Conservation (phyloP, 2,888 invertebrate species). For the Andrena bucephala region DNA sequence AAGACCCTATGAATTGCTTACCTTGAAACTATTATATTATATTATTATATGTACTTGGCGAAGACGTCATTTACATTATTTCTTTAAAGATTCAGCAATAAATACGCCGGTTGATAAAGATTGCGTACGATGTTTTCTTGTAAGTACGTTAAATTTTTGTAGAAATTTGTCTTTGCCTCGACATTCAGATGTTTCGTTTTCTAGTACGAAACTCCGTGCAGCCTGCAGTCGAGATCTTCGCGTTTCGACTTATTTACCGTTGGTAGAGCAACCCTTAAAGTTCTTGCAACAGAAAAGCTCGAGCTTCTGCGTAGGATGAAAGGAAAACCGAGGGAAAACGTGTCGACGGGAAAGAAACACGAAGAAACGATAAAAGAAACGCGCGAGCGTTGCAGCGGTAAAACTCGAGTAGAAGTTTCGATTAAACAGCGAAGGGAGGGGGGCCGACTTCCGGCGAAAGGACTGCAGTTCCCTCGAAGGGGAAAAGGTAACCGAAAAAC, state of each 20-base stretch:
- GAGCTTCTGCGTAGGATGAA: background rate
- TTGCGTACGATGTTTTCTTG: background rate
- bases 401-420: constrained; percentile 41
- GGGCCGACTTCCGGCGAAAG: background rate
- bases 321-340: background rate
- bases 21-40: too few relatives aligned
- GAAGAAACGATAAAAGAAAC: constrained; percentile 23
- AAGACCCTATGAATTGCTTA: too few relatives aligned
- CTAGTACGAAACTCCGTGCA: background rate
- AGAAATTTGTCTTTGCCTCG: background rate
- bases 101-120: too few relatives aligned
- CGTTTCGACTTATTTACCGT: constrained; percentile 7
- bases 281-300: background rate
- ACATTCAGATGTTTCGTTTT: background rate
- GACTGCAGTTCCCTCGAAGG: background rate
- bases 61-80: too few relatives aligned
- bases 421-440: constrained; percentile 18
- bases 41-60: too few relatives aligned
- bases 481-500: constrained; percentile 12
- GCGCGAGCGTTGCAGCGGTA: background rate
- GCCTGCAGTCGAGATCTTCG: background rate
- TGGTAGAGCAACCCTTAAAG: background rate
- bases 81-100: too few relatives aligned
- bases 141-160: background rate
- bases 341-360: constrained; percentile 4